Base-by-base conservation (phyloP, 1,140 invertebrate genomes). In the Procambarus clarkii region DNA sequence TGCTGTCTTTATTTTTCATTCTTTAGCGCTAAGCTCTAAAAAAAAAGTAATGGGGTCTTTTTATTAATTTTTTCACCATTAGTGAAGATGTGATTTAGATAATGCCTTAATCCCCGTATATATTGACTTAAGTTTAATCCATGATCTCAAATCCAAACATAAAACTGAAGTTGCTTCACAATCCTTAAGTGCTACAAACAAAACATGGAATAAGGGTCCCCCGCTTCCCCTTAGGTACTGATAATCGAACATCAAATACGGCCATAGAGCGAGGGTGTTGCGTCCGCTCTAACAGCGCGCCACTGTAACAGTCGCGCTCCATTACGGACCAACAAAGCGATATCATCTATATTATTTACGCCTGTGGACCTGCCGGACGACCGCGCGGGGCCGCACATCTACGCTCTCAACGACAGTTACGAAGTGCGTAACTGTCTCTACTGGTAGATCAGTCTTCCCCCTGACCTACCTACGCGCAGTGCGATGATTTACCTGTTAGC, bases 331-430 rank as follows among this genome's bases (percentile, higher is more conserved):
- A 86, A 86, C 83, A 86, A 86, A 76, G 83, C 54, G 83, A 86
- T 86, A 86, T 69, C 83, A 86, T 86, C 83, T 86, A 86, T 86
- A 76, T 76, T 86, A 86, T 86, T 86, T 46, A 76, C 54, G 48
- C 79, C 11, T 18, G 9, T 50, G 45, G 78, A 48, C 44, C 60
- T 58, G 9, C 24, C 60, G 13, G 15, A 3, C 60, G 3, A 18
- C 45, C 9, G 5, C 45, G 46, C 9, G 5, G 18, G 46, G 0
- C 44, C 58, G 24, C 1, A 7, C n/a, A 50, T 5, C 58, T 24
- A 7, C 50, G 11, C 4, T 2, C 34, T n/a, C 21, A 21, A 69
- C 21, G 4, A 69, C 34, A 2, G 4, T 5, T 21, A 69, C 13
- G 4, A 69, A 69, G 15, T 74, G 18, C n/a, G 1, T 45, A 4